Evolutionary conservation across 2,888 invertebrate species (phyloP), one percentile per base, ranked within the genome.

Genomic region (Pilophorus perplexus): DNA sequence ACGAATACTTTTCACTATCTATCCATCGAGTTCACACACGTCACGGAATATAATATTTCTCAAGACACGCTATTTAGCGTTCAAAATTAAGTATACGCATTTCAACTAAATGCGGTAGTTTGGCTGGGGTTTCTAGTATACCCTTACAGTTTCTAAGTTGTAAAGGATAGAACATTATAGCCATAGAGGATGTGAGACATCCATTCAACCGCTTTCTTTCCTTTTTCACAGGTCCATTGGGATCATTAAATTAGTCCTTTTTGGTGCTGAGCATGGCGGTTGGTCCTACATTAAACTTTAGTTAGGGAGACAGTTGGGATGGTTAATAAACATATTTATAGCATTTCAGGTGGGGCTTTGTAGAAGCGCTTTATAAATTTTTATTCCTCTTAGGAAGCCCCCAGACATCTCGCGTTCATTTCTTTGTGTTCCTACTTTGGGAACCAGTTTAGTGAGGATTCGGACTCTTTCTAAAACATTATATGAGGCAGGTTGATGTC

Each of bases 281-380:
- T 40, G 42, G 59, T 25, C 42, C 59, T 42, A 59, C 59, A 22
- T 59, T 42, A 52, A 25, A 52, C 52, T 52, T 28, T 52, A 52
- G 52, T 52, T 52, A 52, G 42, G 20, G 27, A 59, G 59, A 59
- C 59, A 59, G 59, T 59, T 42, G 12, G 40, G 59, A 59, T 59
- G 59, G 59, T 59, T 59, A 59, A 59, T 59, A 59, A 59, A 59
- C 59, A 27, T 59, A 59, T 59, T 59, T 59, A 59, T 59, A 42
- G 59, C 25, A 16, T 16, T 23, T 38, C 52, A 42, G 27, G 25
- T 25, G 48, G 20, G 22, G 20, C 18, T 16, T 42, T 42, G 20
- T 8, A 33, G 33, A 33, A 33, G 20, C 48, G 48, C 20, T 48
- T 8, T 48, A 48, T 48, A 48, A 48, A 48, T 18, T 48, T 18